These are phyloP conservation scores for Marasmarcha lunaedactyla DNA, from an alignment of 2,888 invertebrate species.

Conservation along the genomic window DNA sequence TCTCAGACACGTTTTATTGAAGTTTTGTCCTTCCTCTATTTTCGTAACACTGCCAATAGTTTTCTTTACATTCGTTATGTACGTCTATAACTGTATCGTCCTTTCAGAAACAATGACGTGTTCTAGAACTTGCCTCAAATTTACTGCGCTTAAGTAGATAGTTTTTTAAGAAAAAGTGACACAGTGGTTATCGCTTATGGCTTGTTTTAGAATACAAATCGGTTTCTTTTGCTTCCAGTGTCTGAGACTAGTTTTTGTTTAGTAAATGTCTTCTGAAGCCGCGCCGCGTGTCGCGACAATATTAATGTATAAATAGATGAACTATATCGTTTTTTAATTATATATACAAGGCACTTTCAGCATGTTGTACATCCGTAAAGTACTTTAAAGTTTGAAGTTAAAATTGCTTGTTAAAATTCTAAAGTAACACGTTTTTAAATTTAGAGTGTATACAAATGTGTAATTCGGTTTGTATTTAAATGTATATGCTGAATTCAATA, in stretches of 20 bases:
- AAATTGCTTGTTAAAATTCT: conserved; percentile 56
- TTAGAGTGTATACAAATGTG: conserved; percentile 37
- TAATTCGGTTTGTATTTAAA: conserved; percentile 7
- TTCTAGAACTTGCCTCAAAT: no score
- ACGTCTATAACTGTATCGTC: no score
- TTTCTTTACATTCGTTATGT: no score
- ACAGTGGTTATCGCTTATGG: no score
- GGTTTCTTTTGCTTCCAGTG: no score
- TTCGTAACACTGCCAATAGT: conserved; percentile 2
- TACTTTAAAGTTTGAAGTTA: conserved; percentile 35
- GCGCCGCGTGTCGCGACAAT: conserved; percentile 16
- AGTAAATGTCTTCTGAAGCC: neutral
- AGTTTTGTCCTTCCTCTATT: conserved; percentile 9
- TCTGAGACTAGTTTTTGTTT: neutral
- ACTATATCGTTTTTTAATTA: conserved; percentile 47
- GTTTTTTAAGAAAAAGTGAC: no score
- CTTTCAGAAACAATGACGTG: no score
- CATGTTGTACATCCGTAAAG: conserved; percentile 35
- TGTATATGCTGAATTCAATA: no score
- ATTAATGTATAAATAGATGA: conserved; percentile 51
- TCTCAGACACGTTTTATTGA: conserved; percentile 14
- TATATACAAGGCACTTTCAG: conserved; percentile 39
- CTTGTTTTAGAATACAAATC: no score
- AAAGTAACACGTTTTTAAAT: conserved; percentile 47
- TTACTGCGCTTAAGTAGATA: no score